Evolutionary conservation across 1,140 invertebrate genomes (phyloP).

Genomic region (Sarcophaga bullata): DNA sequence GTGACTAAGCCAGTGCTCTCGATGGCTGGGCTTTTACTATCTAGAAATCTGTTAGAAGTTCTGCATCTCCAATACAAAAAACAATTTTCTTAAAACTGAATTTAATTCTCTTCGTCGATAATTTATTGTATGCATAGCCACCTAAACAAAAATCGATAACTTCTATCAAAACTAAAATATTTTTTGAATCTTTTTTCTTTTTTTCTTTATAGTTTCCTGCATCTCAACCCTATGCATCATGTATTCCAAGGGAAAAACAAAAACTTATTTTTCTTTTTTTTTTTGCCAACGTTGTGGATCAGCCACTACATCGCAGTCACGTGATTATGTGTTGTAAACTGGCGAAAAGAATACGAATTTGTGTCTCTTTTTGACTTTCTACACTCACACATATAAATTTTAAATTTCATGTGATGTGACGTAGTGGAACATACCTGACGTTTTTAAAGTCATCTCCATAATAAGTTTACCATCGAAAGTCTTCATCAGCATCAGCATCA

Average conservation of each 20-base stretch:
- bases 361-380: not conserved
- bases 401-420: constrained; percentile 65
- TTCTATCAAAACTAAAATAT: too few relatives aligned
- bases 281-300: constrained; percentile 52
- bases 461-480: not conserved
- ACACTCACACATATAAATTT: constrained; percentile 39
- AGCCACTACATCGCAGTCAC: constrained; percentile 65
- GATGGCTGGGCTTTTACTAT: too few relatives aligned
- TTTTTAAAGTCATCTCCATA: constrained; percentile 47
- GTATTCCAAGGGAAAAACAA: not conserved
- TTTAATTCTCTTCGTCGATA: too few relatives aligned
- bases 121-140: too few relatives aligned
- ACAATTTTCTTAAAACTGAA: too few relatives aligned
- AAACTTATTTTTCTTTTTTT: too few relatives aligned
- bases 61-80: too few relatives aligned
- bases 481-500: not conserved
- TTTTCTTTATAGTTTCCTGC: not conserved
- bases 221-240: not conserved
- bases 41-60: too few relatives aligned
- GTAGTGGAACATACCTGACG: constrained; percentile 64
- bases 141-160: too few relatives aligned
- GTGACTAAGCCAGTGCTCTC: too few relatives aligned
- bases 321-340: constrained; percentile 50
- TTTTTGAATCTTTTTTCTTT: not conserved
- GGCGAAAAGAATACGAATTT: not conserved